A percentile compares a stretch with the other conserved stretches of the same genome.
phyloP scores from a whole-genome alignment of 2,113 vertebrate species.

The Indicator maculatus region DNA sequence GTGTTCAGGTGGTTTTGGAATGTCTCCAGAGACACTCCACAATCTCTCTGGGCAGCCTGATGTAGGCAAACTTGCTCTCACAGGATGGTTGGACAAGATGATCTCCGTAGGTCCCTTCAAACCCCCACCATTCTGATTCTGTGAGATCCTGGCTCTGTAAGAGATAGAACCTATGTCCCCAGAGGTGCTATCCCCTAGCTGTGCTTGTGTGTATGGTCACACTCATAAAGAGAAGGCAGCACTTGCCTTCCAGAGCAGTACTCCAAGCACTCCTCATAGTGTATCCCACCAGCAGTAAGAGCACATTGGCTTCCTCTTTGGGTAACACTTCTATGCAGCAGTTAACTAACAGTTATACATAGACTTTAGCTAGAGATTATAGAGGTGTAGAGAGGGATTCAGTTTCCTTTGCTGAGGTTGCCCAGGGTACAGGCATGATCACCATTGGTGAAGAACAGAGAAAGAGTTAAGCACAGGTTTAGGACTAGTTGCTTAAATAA shows the following conservation, averaged over 20 bases:
- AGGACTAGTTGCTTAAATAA: not conserved
- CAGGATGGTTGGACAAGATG: too few relatives aligned
- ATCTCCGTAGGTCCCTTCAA: too few relatives aligned
- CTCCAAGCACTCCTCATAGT: not conserved
- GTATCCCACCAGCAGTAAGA: not conserved
- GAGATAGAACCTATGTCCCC: not conserved
- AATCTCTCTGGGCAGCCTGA: too few relatives aligned
- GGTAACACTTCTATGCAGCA: not conserved
- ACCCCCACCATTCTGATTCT: too few relatives aligned
- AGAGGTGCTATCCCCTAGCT: not conserved
- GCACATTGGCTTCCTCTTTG: not conserved
- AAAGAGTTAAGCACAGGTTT: not conserved
- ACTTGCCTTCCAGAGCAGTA: not conserved
- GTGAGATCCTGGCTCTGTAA: not conserved
- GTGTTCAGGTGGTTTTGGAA: too few relatives aligned
- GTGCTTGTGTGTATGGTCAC: rapidly evolving
- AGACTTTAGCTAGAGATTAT: not conserved
- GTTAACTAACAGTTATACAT: not conserved
- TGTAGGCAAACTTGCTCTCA: too few relatives aligned
- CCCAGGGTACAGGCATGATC: not conserved
- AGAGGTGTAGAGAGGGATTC: not conserved
- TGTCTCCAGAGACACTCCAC: too few relatives aligned
- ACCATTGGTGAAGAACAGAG: not conserved
- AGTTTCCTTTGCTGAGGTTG: not conserved
- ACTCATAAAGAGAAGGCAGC: not conserved